These are phyloP conservation scores for Agonum fuliginosum DNA, from an alignment of 2,888 invertebrate genomes.

Conservation along the genomic window DNA sequence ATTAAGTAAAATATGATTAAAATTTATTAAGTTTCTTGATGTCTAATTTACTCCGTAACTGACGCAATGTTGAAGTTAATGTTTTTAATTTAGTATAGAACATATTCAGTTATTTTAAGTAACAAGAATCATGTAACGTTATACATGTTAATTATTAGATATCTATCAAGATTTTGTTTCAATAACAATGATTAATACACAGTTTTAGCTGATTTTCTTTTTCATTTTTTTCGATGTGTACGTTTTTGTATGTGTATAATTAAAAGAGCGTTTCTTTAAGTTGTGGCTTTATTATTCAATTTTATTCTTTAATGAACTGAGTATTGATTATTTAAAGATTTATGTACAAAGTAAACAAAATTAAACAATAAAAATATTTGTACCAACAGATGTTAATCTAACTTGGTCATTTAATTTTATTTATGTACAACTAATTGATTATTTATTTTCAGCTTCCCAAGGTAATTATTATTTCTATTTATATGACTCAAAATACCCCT, in stretches of 20 bases:
- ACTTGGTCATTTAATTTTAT: conserved; percentile 10
- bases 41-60: conserved; percentile 8
- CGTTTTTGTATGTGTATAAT: conserved; percentile 53
- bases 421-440: background rate
- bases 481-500: background rate
- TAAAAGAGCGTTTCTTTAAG: conserved; percentile 49
- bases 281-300: conserved; percentile 42
- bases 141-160: conserved; percentile 50
- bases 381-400: conserved; percentile 16
- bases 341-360: conserved; percentile 50
- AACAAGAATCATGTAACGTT: conserved; percentile 47
- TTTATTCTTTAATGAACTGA: conserved; percentile 30
- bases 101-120: conserved; percentile 33
- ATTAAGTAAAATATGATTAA: background rate
- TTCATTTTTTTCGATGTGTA: conserved; percentile 45
- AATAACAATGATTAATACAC: conserved; percentile 33
- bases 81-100: conserved; percentile 47
- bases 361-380: conserved; percentile 45
- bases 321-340: conserved; percentile 39
- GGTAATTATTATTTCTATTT: conserved; percentile 8
- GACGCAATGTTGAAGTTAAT: conserved; percentile 48
- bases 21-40: conserved; percentile 5
- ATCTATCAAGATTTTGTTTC: conserved; percentile 44
- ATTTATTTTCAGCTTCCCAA: background rate
- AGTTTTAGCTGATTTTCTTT: conserved; percentile 43